Percentiles rank a stretch among this genome's conserved stretches.
Conservation (phyloP, 2,113 vertebrate genomes). For the Nibea albiflora region DNA sequence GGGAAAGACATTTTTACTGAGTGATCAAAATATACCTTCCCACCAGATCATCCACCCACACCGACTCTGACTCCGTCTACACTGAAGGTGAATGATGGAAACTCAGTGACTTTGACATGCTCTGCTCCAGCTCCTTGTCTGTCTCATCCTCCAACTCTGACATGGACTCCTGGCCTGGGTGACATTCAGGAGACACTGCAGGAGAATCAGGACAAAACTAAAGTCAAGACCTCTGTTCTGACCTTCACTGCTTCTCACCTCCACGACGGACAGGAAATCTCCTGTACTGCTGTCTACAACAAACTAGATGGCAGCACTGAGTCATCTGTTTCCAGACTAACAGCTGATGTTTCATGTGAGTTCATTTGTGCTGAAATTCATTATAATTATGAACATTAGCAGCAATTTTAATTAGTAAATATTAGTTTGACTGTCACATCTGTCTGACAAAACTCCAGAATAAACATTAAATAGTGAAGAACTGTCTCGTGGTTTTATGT, state of each 20-base stretch:
- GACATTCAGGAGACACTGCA: conserved; percentile 40
- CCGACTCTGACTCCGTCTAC: conserved; percentile 40
- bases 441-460: too few species aligned
- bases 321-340: not conserved
- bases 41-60: not conserved
- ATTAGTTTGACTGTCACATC: too few species aligned
- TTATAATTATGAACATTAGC: too few species aligned
- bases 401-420: too few species aligned
- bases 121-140: conserved; percentile 62
- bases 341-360: conserved; percentile 33
- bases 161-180: conserved; percentile 55
- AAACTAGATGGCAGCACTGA: conserved; percentile 22
- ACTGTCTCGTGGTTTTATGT: too few species aligned
- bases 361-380: not conserved
- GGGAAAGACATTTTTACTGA: too few species aligned
- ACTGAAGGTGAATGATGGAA: not conserved
- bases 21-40: too few species aligned
- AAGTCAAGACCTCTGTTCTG: conserved; percentile 47
- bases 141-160: conserved; percentile 58
- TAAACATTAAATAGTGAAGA: too few species aligned
- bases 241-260: conserved; percentile 64
- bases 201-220: conserved; percentile 50
- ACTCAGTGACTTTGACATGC: conserved; percentile 45
- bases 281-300: conserved; percentile 57
- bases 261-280: conserved; percentile 40